Evolutionary conservation across 2,888 invertebrate genomes (phyloP).

Genomic region (Epiblema foenella): DNA sequence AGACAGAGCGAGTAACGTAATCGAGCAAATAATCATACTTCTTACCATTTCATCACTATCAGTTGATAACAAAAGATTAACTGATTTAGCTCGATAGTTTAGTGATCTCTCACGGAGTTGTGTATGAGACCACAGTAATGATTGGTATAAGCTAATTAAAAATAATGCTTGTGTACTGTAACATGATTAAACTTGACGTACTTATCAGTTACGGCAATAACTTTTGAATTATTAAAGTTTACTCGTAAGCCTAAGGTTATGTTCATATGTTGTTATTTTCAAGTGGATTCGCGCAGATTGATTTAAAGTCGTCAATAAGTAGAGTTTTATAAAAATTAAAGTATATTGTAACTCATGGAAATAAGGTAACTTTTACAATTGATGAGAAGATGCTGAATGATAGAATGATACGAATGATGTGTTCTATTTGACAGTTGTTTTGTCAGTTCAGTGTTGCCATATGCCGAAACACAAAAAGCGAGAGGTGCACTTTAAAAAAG

Average conservation of each 20-base stretch:
- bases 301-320: background rate
- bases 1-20: constrained; percentile 51
- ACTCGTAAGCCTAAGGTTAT: background rate
- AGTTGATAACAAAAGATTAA: constrained; percentile 24
- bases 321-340: background rate
- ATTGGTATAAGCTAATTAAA: constrained; percentile 3
- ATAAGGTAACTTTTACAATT: background rate
- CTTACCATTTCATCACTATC: constrained; percentile 28
- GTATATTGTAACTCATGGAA: background rate
- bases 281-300: background rate
- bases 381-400: background rate
- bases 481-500: no score
- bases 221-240: background rate
- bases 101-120: background rate
- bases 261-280: no score
- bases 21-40: constrained; percentile 27
- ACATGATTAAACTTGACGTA: background rate
- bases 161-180: background rate
- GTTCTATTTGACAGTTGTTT: background rate
- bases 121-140: background rate
- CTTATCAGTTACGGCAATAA: no score
- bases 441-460: no score
- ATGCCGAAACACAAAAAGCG: no score
- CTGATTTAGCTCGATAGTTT: background rate
- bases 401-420: background rate